Base-by-base conservation (phyloP, 2,113 vertebrate species). In the Typhlomys cinereus region DNA sequence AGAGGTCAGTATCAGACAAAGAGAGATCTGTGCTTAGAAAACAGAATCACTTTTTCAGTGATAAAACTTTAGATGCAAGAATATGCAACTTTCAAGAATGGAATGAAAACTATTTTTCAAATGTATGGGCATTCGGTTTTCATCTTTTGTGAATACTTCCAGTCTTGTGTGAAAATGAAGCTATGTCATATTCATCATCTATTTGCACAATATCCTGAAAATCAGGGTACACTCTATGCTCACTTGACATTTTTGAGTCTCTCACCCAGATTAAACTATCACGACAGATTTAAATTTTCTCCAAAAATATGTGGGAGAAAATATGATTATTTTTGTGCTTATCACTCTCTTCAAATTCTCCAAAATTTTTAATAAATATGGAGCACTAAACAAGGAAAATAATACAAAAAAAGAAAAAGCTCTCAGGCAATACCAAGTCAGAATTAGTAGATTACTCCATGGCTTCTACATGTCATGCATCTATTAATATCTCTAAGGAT, bases 401-500 rank as follows among this genome's bases (percentile, higher is more conserved):
- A 71, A 36, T 71, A 73, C 79, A 73, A 54, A 41, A 50, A 84
- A 92, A 44, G 66, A 71, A 71, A 78, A 79, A 89, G 21, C 64
- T 83, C 90, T 94, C 39, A 87, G 57, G 75, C 93, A 78, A 89
- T 74, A 67, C 89, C 75, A 95, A 89, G 57, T 94, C 89, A 95
- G 95, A 96, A 96, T 88, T 93, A 90, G 89, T 69, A 96, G 57
- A 95, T 97, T 95, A 96, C 96, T 66, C 84, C 95, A 97, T 82
- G 81, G 71, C 92, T 95, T 95, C 92, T 96, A 91, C 81, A 96
- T 96, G 95, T 92, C 93, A 89, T 95, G 67, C 73, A 85, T 91
- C 96, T 97, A 97, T 96, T 96, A 96, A 97, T 97, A 97, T 76
- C 94, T 93, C 71, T 21, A 52, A 85, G 94, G 94, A 94, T 97